A percentile compares a stretch with the other conserved stretches of the same genome.
phyloP scores from a whole-genome alignment of 64 coral and sea anemone genomes.

The Montipora sp. region DNA sequence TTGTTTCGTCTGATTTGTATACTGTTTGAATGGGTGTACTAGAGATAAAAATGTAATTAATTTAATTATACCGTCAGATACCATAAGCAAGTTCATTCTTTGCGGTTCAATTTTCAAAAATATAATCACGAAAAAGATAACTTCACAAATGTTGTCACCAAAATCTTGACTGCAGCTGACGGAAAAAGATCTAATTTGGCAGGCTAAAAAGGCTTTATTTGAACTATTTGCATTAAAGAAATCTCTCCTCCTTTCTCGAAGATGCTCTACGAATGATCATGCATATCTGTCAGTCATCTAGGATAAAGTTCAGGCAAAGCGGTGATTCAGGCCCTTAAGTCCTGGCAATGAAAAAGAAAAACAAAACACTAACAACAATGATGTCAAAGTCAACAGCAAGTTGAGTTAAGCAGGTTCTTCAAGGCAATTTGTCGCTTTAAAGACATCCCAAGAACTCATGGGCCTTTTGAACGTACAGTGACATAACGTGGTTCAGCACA shows the following conservation, averaged over 20 bases:
- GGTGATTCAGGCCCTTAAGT: neutral
- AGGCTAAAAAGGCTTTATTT: too few relatives aligned
- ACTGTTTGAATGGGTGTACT: neutral
- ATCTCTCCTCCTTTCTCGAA: neutral
- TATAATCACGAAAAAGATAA: too few relatives aligned
- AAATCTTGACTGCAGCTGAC: too few relatives aligned
- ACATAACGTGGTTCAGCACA: neutral
- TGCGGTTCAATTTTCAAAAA: too few relatives aligned
- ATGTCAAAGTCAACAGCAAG: neutral
- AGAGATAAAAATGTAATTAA: neutral
- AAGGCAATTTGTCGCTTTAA: neutral
- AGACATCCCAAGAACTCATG: constrained; percentile 8
- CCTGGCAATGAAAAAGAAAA: neutral
- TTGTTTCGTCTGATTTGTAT: neutral
- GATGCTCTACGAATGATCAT: neutral
- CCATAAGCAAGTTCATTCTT: neutral
- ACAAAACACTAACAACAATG: neutral
- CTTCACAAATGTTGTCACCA: too few relatives aligned
- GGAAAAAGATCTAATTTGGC: too few relatives aligned
- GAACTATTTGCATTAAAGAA: too few relatives aligned
- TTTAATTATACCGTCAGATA: neutral
- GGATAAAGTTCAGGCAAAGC: too few relatives aligned
- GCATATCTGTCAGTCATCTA: neutral
- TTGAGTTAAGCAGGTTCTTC: neutral
- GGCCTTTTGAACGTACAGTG: neutral